Percentiles rank a stretch among this genome's conserved stretches.
Evolutionary conservation across 2,113 vertebrate species (phyloP).

Genomic region (Diphyllodes magnificus): DNA sequence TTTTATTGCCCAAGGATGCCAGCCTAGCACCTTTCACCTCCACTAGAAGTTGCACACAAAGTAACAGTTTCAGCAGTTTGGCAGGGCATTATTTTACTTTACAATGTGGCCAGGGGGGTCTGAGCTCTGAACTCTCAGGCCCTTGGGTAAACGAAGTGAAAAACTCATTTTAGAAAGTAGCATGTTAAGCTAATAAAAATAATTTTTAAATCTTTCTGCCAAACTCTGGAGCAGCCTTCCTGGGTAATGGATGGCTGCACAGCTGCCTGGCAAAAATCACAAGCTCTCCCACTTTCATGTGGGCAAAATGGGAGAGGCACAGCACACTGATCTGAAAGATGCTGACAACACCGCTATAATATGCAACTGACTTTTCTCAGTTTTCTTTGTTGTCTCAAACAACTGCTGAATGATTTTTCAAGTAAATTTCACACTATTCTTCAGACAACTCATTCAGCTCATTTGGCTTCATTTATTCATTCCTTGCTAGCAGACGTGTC

Average conservation of each 20-base stretch:
- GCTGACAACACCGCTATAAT: not conserved
- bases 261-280: not conserved
- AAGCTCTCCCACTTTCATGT: not conserved
- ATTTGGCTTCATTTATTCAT: constrained; percentile 6
- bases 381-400: not conserved
- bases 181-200: not conserved
- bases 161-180: not conserved
- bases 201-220: not conserved
- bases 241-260: not conserved
- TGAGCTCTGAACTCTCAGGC: not conserved
- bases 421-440: constrained; percentile 14
- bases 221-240: not conserved
- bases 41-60: not conserved
- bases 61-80: not conserved
- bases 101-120: not conserved
- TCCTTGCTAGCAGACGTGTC: not conserved
- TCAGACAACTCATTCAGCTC: constrained; percentile 27
- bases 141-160: not conserved
- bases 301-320: not conserved
- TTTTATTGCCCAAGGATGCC: not conserved
- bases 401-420: constrained; percentile 16
- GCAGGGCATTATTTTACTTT: not conserved
- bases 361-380: not conserved
- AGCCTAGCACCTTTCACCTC: not conserved
- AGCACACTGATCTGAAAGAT: not conserved